Conservation (phyloP, 2,113 vertebrate species). For the Craseonycteris thonglongyai region DNA sequence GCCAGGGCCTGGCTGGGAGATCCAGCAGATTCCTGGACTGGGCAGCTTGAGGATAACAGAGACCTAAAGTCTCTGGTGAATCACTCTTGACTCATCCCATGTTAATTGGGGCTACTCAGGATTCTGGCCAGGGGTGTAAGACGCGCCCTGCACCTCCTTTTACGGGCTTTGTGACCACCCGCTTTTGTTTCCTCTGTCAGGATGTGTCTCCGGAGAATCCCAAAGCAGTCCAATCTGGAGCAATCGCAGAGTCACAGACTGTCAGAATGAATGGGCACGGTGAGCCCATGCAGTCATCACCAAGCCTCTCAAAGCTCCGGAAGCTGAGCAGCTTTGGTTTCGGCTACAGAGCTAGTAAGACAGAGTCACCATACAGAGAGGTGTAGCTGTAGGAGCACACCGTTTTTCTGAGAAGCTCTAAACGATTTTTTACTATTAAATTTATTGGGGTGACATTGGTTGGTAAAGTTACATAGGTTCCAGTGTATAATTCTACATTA, state of each 20-base stretch:
- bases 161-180: background rate
- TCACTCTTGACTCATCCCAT: background rate
- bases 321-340: background rate
- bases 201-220: background rate
- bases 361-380: background rate
- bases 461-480: no score
- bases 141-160: background rate
- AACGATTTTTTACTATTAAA: background rate
- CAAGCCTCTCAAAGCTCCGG: background rate
- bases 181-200: conserved; percentile 11
- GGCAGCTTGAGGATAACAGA: conserved; percentile 45
- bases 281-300: background rate
- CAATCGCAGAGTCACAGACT: background rate
- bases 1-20: conserved; percentile 49
- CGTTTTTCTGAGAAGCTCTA: background rate
- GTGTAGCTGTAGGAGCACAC: background rate
- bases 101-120: conserved; percentile 17
- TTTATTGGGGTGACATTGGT: no score
- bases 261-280: background rate
- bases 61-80: background rate
- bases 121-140: background rate
- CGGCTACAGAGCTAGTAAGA: background rate
- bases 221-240: background rate
- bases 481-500: no score
- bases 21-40: background rate